Percentiles rank a stretch among this genome's conserved stretches.
Evolutionary conservation across 1,140 invertebrate genomes (phyloP).

Genomic region (Ylistrum balloti): DNA sequence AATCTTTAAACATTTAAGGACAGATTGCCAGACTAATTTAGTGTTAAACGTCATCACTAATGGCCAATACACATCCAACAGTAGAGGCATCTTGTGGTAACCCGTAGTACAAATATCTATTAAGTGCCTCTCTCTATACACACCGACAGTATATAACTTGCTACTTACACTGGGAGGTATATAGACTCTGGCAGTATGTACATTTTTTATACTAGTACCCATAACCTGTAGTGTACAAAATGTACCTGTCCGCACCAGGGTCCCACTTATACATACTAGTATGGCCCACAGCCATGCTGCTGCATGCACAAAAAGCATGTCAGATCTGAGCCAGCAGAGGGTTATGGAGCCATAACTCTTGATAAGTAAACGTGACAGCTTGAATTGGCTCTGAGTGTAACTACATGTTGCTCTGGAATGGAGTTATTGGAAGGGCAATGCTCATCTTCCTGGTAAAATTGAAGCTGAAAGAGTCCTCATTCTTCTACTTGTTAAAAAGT

Average conservation of each 20-base stretch:
- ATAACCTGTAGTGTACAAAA: background rate
- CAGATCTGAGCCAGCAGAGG: background rate
- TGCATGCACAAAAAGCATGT: slow-evolving; percentile 1
- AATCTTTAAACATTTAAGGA: background rate
- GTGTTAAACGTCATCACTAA: background rate
- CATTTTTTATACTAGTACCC: background rate
- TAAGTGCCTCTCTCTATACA: background rate
- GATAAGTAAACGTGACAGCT: slow-evolving; percentile 21
- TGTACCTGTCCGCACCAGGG: background rate
- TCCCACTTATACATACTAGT: slow-evolving; percentile 21
- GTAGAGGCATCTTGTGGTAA: background rate
- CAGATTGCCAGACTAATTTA: background rate
- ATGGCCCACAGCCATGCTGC: background rate
- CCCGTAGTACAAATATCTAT: background rate
- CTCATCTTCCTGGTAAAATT: background rate
- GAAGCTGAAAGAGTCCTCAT: background rate
- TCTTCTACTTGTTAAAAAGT: too few relatives aligned
- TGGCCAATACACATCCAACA: background rate
- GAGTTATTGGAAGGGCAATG: background rate
- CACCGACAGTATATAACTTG: background rate
- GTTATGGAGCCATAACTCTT: slow-evolving; percentile 26
- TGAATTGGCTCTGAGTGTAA: background rate
- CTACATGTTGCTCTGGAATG: background rate
- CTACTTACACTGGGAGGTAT: background rate
- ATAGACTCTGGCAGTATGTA: background rate